Conservation (phyloP, 2,888 invertebrate genomes). For the Archips xylosteana region DNA sequence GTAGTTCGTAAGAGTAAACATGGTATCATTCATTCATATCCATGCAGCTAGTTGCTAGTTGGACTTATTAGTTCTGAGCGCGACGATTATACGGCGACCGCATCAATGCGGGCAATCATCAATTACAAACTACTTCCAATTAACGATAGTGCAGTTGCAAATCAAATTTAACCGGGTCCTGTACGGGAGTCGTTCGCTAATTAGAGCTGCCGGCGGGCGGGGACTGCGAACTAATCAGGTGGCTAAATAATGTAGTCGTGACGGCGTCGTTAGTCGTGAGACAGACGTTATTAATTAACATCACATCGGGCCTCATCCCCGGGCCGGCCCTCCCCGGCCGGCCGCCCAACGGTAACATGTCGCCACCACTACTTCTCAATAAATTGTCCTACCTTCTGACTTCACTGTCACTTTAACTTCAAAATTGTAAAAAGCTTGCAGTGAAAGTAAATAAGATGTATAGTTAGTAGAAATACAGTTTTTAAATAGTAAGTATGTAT, state of each 20-base stretch:
- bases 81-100: slow-evolving; percentile 45
- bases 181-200: slow-evolving; percentile 72
- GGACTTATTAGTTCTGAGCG: slow-evolving; percentile 16
- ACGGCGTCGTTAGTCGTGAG: slow-evolving; percentile 82
- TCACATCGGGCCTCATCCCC: slow-evolving; percentile 66
- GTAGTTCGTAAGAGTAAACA: slow-evolving; percentile 63
- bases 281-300: slow-evolving; percentile 85
- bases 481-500: no score
- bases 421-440: neutral
- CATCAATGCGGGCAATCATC: slow-evolving; percentile 66
- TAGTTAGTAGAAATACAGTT: no score
- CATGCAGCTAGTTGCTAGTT: neutral
- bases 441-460: no score
- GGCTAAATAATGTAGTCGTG: slow-evolving; percentile 84
- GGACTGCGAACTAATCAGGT: slow-evolving; percentile 82
- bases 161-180: slow-evolving; percentile 76
- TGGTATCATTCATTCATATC: slow-evolving; percentile 36
- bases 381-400: neutral
- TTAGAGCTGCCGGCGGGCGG: slow-evolving; percentile 77
- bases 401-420: neutral
- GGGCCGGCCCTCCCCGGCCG: slow-evolving; percentile 46
- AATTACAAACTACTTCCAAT: slow-evolving; percentile 77
- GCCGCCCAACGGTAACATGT: slow-evolving; percentile 45
- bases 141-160: slow-evolving; percentile 79
- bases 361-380: neutral